phyloP scores from a whole-genome alignment of 2,113 vertebrate species.

The Ctenomys sociabilis region DNA sequence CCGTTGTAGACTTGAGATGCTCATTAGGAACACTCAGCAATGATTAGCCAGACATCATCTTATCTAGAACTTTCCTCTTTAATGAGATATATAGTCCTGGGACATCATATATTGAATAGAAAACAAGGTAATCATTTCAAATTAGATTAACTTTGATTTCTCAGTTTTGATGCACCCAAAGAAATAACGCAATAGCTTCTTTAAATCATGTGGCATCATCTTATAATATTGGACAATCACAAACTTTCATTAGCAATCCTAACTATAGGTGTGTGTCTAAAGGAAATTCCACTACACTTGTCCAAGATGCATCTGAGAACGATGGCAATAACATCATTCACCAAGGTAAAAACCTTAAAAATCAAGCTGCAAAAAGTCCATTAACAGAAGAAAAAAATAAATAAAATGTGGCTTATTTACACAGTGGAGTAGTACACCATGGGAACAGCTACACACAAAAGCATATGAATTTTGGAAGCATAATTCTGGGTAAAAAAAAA shows the following conservation, averaged over 20 bases:
- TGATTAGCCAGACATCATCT: background rate
- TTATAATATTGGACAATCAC: background rate
- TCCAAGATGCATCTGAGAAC: background rate
- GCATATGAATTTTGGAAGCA: background rate
- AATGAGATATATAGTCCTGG: background rate
- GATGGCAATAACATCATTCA: background rate
- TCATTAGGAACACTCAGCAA: background rate
- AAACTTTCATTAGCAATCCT: background rate
- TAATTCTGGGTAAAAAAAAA: background rate
- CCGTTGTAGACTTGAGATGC: background rate
- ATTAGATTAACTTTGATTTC: slow-evolving; percentile 3
- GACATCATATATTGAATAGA: background rate
- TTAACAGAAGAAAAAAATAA: background rate
- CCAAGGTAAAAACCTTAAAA: background rate
- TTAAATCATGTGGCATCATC: background rate
- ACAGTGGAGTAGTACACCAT: background rate
- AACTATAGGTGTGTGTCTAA: background rate
- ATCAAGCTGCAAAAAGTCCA: background rate
- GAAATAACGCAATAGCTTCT: slow-evolving; percentile 1
- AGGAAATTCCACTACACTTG: background rate
- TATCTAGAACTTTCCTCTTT: background rate
- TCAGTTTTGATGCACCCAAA: background rate
- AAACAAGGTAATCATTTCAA: background rate
- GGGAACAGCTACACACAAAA: background rate
- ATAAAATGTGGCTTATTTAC: background rate